These are phyloP conservation scores for Phyllotis vaccarum DNA, from an alignment of 2,797 vertebrate species.

Conservation along the genomic window DNA sequence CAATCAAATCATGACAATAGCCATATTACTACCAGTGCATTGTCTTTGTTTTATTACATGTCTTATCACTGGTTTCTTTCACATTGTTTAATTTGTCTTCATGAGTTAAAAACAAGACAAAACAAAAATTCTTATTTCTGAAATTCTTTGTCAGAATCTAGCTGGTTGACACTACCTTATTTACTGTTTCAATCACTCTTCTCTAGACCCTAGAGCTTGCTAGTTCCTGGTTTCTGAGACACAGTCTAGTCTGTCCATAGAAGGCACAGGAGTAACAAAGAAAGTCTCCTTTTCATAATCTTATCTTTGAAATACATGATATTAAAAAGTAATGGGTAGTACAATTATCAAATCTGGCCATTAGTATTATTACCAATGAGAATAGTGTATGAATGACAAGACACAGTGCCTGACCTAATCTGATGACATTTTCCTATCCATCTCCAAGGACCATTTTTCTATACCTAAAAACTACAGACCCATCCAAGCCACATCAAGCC, in stretches of 20 bases:
- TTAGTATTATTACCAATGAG: too few relatives aligned
- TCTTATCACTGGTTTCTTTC: not conserved
- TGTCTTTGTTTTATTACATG: too few relatives aligned
- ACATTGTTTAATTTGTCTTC: not conserved
- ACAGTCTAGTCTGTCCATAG: not conserved
- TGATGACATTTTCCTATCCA: too few relatives aligned
- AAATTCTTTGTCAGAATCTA: not conserved
- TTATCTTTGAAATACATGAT: too few relatives aligned
- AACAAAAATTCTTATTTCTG: not conserved
- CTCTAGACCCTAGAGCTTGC: not conserved
- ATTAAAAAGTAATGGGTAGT: too few relatives aligned
- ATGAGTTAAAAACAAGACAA: not conserved
- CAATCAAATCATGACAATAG: not conserved
- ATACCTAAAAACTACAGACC: too few relatives aligned
- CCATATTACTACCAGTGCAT: not conserved
- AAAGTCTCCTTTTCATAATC: not conserved
- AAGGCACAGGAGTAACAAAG: not conserved
- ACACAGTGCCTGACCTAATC: too few relatives aligned
- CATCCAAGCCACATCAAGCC: too few relatives aligned
- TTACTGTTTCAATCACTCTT: not conserved
- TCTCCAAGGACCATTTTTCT: too few relatives aligned
- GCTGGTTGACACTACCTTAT: not conserved
- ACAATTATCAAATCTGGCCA: too few relatives aligned
- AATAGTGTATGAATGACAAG: too few relatives aligned
- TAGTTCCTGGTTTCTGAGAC: not conserved